These are phyloP conservation scores for Dicyrtoma fusca DNA, from an alignment of 2,888 invertebrate species.

Conservation along the genomic window DNA sequence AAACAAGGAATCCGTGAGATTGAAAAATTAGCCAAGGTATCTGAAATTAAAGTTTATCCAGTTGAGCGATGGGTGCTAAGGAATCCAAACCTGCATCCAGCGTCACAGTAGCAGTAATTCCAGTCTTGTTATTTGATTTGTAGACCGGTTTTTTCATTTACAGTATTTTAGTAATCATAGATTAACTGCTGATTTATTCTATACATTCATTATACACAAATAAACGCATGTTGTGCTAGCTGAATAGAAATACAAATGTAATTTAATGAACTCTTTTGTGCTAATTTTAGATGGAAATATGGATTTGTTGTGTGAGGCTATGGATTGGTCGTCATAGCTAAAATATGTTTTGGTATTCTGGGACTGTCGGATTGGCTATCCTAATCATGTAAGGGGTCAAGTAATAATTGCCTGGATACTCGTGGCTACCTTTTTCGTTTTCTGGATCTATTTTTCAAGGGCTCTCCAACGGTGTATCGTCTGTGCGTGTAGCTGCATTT, in stretches of 20 bases:
- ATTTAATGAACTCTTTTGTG: neutral
- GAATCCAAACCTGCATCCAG: conserved; percentile 74
- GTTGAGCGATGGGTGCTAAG: conserved; percentile 91
- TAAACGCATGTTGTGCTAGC: too few species aligned
- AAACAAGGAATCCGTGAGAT: conserved; percentile 14
- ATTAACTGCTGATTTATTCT: too few species aligned
- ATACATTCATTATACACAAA: too few species aligned
- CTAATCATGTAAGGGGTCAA: conserved; percentile 75
- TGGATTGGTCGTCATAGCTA: conserved; percentile 80
- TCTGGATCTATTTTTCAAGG: too few species aligned
- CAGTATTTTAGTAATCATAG: too few species aligned
- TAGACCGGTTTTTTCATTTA: too few species aligned
- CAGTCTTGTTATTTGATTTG: too few species aligned
- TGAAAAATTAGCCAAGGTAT: conserved; percentile 30
- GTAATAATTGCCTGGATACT: too few species aligned
- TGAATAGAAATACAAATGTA: neutral
- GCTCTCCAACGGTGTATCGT: too few species aligned
- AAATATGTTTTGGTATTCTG: conserved; percentile 92
- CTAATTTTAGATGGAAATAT: conserved; percentile 72
- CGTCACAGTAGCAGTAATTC: too few species aligned
- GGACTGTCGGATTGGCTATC: conserved; percentile 78
- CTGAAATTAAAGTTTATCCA: conserved; percentile 68
- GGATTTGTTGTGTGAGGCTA: conserved; percentile 76
- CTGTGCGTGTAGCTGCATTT: too few species aligned
- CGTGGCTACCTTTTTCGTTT: too few species aligned